A percentile compares a stretch with the other conserved stretches of the same genome.
Conservation (phyloP, 2,888 invertebrate species). For the Epirrita christyi region DNA sequence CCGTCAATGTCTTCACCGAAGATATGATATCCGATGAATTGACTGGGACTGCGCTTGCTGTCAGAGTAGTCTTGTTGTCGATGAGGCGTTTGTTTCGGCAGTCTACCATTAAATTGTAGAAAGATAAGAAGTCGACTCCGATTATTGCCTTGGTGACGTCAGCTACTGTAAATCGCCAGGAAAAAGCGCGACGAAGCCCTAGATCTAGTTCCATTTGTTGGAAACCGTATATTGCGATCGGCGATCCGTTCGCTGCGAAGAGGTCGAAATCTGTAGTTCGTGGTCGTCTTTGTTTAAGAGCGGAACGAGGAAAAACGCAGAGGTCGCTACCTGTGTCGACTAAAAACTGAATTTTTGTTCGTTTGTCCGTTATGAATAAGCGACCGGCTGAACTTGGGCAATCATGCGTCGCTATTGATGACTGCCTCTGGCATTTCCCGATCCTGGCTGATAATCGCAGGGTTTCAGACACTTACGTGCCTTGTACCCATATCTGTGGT, state of each 20-base stretch:
- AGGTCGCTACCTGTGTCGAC: conserved; percentile 4
- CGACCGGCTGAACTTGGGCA: neutral
- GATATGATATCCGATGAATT: no score
- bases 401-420: conserved; percentile 18
- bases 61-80: neutral
- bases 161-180: conserved; percentile 9
- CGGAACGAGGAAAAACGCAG: neutral
- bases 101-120: conserved; percentile 7
- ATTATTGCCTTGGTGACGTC: conserved; percentile 10
- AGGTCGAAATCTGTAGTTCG: neutral
- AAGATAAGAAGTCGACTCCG: conserved; percentile 7
- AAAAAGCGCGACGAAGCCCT: conserved; percentile 9
- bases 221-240: neutral
- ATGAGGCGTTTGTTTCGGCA: conserved; percentile 5
- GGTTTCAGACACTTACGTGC: neutral
- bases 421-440: conserved; percentile 21
- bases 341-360: neutral
- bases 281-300: conserved; percentile 1
- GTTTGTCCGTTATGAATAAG: neutral
- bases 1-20: neutral
- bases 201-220: neutral
- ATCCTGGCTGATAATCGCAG: conserved; percentile 1
- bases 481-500: neutral
- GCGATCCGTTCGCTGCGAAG: neutral
- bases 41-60: neutral